Conservation (phyloP, 2,888 invertebrate genomes). For the Ophioninae sp. region DNA sequence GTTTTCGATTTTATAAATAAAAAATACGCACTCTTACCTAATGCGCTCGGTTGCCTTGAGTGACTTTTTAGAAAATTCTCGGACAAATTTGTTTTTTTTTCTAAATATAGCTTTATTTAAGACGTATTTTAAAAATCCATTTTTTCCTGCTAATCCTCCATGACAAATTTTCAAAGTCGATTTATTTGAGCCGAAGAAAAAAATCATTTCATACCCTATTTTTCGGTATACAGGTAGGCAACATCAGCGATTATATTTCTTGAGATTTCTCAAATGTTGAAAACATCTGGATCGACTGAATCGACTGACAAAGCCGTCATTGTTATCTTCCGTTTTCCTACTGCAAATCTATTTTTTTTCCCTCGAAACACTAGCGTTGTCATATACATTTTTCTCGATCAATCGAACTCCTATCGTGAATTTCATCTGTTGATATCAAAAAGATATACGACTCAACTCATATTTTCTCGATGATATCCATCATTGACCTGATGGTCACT, state of each 20-base stretch:
- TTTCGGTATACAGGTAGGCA: no score
- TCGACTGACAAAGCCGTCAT: not conserved
- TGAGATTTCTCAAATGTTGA: not conserved
- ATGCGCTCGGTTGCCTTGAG: no score
- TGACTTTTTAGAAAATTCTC: no score
- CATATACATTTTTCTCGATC: not conserved
- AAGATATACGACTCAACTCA: not conserved
- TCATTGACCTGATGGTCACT: constrained; percentile 1
- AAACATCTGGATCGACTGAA: not conserved
- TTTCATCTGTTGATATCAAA: constrained; percentile 21
- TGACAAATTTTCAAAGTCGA: no score
- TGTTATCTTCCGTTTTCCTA: not conserved
- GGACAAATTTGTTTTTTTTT: no score
- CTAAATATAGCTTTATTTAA: no score
- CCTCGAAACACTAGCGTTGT: not conserved
- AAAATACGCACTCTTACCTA: no score
- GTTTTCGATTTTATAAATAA: no score
- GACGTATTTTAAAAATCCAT: no score
- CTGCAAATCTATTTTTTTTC: not conserved
- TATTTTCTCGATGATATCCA: not conserved
- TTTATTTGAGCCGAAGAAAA: no score
- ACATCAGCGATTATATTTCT: not conserved
- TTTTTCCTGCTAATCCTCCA: no score
- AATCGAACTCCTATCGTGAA: not conserved
- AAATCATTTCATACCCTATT: no score